Evolutionary conservation across 1,140 invertebrate species (phyloP).

Genomic region (Episyrphus balteatus): DNA sequence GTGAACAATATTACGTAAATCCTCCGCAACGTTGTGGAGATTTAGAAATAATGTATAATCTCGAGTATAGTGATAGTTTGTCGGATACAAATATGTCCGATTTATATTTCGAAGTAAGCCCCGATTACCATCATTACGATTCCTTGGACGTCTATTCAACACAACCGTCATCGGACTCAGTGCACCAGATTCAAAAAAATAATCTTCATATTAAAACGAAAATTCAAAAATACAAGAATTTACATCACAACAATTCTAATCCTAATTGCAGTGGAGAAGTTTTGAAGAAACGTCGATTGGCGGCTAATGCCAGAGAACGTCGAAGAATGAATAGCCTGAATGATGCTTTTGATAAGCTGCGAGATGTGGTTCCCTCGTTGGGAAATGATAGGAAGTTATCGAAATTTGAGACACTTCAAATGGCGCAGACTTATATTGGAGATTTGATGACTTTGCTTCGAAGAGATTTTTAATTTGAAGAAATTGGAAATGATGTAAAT

Average conservation of each 20-base stretch:
- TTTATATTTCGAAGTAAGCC: conserved; percentile 21
- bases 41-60: conserved; percentile 5
- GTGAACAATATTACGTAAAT: not conserved
- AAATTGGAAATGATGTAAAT: too few relatives aligned
- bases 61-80: conserved; percentile 18
- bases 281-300: conserved; percentile 51
- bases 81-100: conserved; percentile 18
- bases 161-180: not conserved
- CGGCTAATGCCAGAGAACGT: conserved; percentile 68
- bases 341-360: conserved; percentile 65
- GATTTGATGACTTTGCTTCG: conserved; percentile 52
- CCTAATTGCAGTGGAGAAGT: conserved; percentile 29
- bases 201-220: not conserved
- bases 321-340: conserved; percentile 73
- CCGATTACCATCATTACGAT: not conserved
- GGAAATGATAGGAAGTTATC: conserved; percentile 69
- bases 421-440: conserved; percentile 76
- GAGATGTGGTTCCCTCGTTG: conserved; percentile 61
- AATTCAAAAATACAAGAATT: not conserved
- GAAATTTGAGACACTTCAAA: conserved; percentile 80
- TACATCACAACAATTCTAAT: not conserved
- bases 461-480: conserved; percentile 16
- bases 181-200: not conserved
- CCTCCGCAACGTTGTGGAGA: not conserved
- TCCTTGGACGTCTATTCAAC: not conserved